Evolutionary conservation across 2,113 vertebrate genomes (phyloP).

Genomic region (Nyctereutes procyonoides): DNA sequence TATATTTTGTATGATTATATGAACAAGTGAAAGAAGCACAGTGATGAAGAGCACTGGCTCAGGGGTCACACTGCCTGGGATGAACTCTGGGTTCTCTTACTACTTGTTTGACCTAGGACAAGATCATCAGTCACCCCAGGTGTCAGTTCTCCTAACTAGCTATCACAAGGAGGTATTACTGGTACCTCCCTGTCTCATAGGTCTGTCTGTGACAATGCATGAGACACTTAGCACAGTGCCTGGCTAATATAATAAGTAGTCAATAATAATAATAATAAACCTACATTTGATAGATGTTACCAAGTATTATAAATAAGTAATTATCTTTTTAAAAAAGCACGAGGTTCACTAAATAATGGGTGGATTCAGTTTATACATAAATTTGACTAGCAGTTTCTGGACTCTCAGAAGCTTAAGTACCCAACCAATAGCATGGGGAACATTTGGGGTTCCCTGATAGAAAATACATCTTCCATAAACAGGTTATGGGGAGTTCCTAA

Average conservation of each 20-base stretch:
- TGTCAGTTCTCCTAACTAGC: not conserved
- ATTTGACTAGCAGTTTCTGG: not conserved
- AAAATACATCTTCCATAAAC: not conserved
- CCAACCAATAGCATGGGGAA: not conserved
- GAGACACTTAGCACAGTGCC: not conserved
- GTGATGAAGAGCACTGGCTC: not conserved
- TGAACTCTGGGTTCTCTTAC: not conserved
- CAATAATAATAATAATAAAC: not conserved
- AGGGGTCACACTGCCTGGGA: not conserved
- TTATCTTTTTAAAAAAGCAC: not conserved
- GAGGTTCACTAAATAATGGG: not conserved
- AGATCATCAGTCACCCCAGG: not conserved
- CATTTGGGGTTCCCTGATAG: not conserved
- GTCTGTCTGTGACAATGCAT: not conserved
- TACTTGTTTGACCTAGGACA: not conserved
- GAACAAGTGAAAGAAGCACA: not conserved
- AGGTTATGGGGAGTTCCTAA: not conserved
- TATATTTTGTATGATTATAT: not conserved
- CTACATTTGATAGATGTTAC: not conserved
- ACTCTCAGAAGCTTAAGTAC: not conserved
- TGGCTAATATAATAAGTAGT: not conserved
- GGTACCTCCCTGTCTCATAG: not conserved
- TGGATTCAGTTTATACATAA: constrained; percentile 2
- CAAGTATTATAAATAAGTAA: not conserved
- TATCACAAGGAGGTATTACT: not conserved